A percentile compares a stretch with the other conserved stretches of the same genome.
phyloP scores from a whole-genome alignment of 1,140 invertebrate genomes.

The Ditylenchus dipsaci region DNA sequence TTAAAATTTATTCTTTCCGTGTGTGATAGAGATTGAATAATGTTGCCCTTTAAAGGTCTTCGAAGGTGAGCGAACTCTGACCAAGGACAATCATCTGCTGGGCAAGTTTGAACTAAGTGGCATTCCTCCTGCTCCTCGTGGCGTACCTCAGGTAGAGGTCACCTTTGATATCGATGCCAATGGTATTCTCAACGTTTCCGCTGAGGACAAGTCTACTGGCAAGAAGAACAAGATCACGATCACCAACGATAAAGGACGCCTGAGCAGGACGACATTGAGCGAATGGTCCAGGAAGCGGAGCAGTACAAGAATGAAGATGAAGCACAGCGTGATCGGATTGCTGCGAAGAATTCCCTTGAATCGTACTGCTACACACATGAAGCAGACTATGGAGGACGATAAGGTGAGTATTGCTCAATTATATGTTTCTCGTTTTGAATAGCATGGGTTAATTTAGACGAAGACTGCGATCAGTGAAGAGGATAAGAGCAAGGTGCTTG shows the following conservation, averaged over 20 bases:
- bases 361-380: conserved; percentile 88
- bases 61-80: conserved; percentile 67
- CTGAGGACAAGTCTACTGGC: conserved; percentile 71
- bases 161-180: conserved; percentile 70
- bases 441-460: conserved; percentile 63
- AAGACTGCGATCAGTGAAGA: conserved; percentile 72
- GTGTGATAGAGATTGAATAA: conserved; percentile 66
- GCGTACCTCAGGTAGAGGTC: conserved; percentile 65
- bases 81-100: conserved; percentile 65
- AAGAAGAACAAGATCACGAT: conserved; percentile 96
- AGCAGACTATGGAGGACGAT: conserved; percentile 73
- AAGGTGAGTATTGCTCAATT: conserved; percentile 9
- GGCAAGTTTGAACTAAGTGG: conserved; percentile 66
- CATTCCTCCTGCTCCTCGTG: conserved; percentile 66
- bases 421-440: conserved; percentile 60
- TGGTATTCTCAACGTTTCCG: conserved; percentile 61
- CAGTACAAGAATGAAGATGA: conserved; percentile 85
- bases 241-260: conserved; percentile 91
- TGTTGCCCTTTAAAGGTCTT: conserved; percentile 58
- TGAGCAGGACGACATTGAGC: conserved; percentile 89
- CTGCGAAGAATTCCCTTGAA: conserved; percentile 82
- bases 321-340: conserved; percentile 74
- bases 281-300: conserved; percentile 93
- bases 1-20: conserved; percentile 67
- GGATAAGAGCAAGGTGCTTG: conserved; percentile 78